Percentiles rank a stretch among this genome's conserved stretches.
Conservation (phyloP, 1,140 invertebrate genomes). For the Muscidifurax raptorellus region DNA sequence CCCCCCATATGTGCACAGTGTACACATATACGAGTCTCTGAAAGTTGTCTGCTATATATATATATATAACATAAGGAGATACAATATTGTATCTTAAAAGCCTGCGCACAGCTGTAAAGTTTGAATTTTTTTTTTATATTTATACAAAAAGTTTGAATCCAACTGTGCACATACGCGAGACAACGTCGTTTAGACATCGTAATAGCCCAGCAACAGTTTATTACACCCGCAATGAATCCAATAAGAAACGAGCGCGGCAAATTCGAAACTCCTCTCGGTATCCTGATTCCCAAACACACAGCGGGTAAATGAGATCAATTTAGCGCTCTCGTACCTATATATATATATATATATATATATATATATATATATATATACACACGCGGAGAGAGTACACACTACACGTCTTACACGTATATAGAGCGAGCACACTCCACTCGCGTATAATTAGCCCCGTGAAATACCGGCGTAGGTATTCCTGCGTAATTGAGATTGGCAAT, state of each 20-base stretch:
- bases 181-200: no score
- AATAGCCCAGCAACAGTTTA: neutral
- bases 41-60: no score
- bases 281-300: neutral
- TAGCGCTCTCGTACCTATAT: no score
- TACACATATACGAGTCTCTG: no score
- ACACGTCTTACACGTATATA: neutral
- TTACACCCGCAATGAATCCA: constrained; percentile 9
- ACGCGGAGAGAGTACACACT: neutral
- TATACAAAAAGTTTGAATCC: no score
- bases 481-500: constrained; percentile 56
- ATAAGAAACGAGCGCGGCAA: neutral
- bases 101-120: no score
- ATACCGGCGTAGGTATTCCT: constrained; percentile 20
- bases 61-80: no score
- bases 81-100: no score
- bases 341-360: no score
- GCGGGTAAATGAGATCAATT: constrained; percentile 40
- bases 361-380: no score
- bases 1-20: neutral
- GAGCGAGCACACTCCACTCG: constrained; percentile 15
- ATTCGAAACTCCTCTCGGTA: neutral
- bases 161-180: no score
- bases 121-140: no score
- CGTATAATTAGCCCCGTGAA: constrained; percentile 46